phyloP scores from a whole-genome alignment of 2,888 invertebrate genomes.

The Ophion ventricosus region DNA sequence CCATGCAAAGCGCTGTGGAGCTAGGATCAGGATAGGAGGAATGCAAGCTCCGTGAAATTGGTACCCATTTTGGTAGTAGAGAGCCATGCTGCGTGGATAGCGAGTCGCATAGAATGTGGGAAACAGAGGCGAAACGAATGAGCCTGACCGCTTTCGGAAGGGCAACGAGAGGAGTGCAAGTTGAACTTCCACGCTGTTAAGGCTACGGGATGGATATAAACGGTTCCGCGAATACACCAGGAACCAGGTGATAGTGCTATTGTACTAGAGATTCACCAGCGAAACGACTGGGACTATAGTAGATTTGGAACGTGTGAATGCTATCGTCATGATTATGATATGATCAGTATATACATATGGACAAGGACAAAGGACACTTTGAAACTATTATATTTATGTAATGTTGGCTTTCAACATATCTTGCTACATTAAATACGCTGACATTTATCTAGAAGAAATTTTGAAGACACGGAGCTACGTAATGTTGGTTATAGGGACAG shows the following conservation, averaged over 20 bases:
- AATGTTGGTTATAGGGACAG: too few relatives aligned
- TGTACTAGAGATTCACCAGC: conserved; percentile 44
- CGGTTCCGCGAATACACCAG: conserved; percentile 34
- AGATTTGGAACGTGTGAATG: conserved; percentile 38
- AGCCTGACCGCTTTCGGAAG: conserved; percentile 51
- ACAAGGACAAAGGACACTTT: not conserved
- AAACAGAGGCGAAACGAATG: conserved; percentile 36
- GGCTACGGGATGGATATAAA: conserved; percentile 37
- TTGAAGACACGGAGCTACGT: too few relatives aligned
- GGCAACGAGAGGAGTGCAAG: conserved; percentile 36
- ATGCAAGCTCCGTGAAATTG: conserved; percentile 59
- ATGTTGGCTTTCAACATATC: too few relatives aligned
- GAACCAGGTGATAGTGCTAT: conserved; percentile 37
- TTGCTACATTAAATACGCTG: too few relatives aligned
- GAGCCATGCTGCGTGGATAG: conserved; percentile 25
- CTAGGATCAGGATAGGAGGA: conserved; percentile 5
- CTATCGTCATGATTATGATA: conserved; percentile 36
- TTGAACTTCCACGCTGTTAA: conserved; percentile 12
- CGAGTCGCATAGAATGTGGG: conserved; percentile 17
- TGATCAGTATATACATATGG: not conserved
- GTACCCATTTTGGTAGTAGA: conserved; percentile 41
- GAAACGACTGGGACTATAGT: conserved; percentile 15
- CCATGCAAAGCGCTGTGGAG: conserved; percentile 8
- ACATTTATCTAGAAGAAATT: too few relatives aligned
- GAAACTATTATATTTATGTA: not conserved